A percentile compares a stretch with the other conserved stretches of the same genome.
phyloP scores from a whole-genome alignment of 2,113 vertebrate genomes.

The Cottus gobio region DNA sequence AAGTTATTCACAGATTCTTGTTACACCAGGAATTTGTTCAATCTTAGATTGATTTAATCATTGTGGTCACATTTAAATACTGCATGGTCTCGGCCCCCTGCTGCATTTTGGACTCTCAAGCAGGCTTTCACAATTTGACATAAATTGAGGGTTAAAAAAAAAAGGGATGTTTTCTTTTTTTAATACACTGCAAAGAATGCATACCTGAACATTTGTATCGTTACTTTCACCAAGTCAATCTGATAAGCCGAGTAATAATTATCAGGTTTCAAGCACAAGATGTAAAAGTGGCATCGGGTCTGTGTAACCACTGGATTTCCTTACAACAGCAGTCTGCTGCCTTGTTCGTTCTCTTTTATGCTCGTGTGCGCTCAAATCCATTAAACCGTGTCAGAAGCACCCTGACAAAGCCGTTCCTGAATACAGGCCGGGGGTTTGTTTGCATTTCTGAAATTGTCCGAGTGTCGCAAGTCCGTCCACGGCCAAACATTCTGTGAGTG shows the following conservation, averaged over 20 bases:
- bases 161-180: background rate
- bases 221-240: background rate
- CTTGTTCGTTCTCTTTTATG: background rate
- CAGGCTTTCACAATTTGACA: background rate
- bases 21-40: background rate
- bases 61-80: background rate
- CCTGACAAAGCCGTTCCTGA: background rate
- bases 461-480: background rate
- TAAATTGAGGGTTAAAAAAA: background rate
- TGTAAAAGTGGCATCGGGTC: background rate
- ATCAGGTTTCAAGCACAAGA: background rate
- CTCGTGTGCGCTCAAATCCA: background rate
- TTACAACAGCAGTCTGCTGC: background rate
- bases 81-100: background rate
- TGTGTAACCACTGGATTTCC: background rate
- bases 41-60: background rate
- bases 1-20: background rate
- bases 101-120: background rate
- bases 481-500: background rate
- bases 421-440: background rate
- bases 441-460: background rate
- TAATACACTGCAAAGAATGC: background rate
- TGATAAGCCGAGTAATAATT: background rate
- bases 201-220: background rate
- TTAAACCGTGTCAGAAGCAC: background rate